Evolutionary conservation across 1,140 invertebrate species (phyloP).

Genomic region (Centruroides vittatus): DNA sequence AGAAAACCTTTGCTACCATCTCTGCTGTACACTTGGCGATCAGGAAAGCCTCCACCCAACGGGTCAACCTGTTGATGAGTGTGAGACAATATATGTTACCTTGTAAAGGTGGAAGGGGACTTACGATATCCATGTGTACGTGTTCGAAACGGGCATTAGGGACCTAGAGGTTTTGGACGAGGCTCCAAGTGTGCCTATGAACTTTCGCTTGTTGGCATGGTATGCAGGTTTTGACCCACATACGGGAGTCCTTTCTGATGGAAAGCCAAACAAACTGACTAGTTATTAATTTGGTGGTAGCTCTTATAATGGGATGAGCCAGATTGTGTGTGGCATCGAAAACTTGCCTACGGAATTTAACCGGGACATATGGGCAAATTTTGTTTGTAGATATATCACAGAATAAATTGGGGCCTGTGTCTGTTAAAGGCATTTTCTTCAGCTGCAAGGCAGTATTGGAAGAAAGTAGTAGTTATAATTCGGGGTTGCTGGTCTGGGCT

Average conservation of each 20-base stretch:
- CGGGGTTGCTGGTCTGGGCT: too few species aligned
- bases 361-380: neutral
- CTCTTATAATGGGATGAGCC: neutral
- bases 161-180: neutral
- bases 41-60: conserved; percentile 30
- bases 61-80: conserved; percentile 29
- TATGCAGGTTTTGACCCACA: conserved; percentile 1
- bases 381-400: neutral
- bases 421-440: too few species aligned
- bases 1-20: too few species aligned
- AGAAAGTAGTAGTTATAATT: too few species aligned
- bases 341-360: neutral
- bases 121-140: conserved; percentile 36
- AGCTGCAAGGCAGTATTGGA: too few species aligned
- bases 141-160: conserved; percentile 23
- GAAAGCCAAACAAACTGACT: conserved; percentile 1
- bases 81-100: conserved; percentile 30
- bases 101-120: conserved; percentile 27
- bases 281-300: conserved; percentile 2
- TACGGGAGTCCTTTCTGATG: neutral
- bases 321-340: conserved; percentile 4
- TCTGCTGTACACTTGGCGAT: conserved; percentile 17
- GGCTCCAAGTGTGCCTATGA: conserved; percentile 9
- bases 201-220: conserved; percentile 8
- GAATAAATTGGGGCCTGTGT: too few species aligned